Percentiles rank a stretch among this genome's conserved stretches.
Conservation (phyloP, 2,113 vertebrate species). For the Brachionichthys hirsutus region DNA sequence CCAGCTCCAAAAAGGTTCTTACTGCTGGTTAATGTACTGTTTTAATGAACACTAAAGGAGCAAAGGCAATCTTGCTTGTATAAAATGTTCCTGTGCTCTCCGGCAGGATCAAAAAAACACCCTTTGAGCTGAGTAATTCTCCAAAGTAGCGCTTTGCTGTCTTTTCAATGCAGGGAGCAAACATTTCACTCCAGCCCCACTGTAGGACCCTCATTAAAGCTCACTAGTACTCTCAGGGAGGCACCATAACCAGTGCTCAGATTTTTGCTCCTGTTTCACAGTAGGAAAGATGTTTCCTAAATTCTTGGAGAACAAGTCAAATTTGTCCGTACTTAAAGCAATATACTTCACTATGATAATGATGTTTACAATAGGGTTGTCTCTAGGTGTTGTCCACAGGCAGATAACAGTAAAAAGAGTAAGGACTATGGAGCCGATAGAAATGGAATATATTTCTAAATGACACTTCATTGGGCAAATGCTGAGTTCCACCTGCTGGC, state of each 20-base stretch:
- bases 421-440: neutral
- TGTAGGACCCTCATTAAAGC: slow-evolving; percentile 40
- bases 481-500: slow-evolving; percentile 35
- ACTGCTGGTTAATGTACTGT: slow-evolving; percentile 51
- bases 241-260: slow-evolving; percentile 4
- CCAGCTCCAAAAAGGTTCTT: slow-evolving; percentile 32
- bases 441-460: slow-evolving; percentile 22
- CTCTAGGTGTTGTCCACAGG: neutral
- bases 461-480: slow-evolving; percentile 19
- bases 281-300: neutral
- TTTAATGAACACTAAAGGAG: slow-evolving; percentile 49
- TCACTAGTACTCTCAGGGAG: slow-evolving; percentile 12
- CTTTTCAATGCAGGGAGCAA: slow-evolving; percentile 21
- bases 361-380: slow-evolving; percentile 13
- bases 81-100: slow-evolving; percentile 23
- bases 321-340: too few relatives aligned
- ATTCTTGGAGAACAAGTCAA: too few relatives aligned
- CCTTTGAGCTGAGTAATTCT: slow-evolving; percentile 22
- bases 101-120: slow-evolving; percentile 4
- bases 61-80: slow-evolving; percentile 19
- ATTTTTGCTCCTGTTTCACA: slow-evolving; percentile 1
- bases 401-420: slow-evolving; percentile 3
- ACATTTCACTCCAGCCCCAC: slow-evolving; percentile 30
- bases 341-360: slow-evolving; percentile 2
- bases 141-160: slow-evolving; percentile 8